Conservation (phyloP, 1,140 invertebrate genomes). For the Holotrichia oblita region DNA sequence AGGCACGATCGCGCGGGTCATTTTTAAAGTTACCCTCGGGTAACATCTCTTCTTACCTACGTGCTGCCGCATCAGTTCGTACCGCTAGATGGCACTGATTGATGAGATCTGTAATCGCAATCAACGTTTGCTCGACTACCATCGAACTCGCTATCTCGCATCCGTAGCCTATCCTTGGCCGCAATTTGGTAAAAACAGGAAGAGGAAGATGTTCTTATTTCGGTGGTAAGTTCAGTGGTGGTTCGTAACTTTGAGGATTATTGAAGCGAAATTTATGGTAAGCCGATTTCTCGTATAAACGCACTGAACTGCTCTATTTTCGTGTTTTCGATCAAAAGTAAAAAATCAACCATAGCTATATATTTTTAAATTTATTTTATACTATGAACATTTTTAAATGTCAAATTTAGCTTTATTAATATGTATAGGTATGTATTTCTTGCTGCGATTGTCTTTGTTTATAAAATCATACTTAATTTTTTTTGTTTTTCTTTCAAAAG, state of each 20-base stretch:
- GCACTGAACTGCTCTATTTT: too few relatives aligned
- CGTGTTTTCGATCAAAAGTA: background rate
- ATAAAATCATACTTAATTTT: too few relatives aligned
- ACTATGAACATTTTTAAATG: too few relatives aligned
- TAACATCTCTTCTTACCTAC: background rate
- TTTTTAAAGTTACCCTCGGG: background rate
- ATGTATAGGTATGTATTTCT: too few relatives aligned
- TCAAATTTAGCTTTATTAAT: too few relatives aligned
- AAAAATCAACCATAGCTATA: too few relatives aligned
- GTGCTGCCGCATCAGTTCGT: constrained; percentile 2
- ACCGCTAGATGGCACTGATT: constrained; percentile 28
- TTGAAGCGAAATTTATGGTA: background rate
- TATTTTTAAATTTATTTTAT: too few relatives aligned
- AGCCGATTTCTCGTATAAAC: too few relatives aligned
- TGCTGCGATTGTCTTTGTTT: too few relatives aligned
- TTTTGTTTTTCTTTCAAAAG: too few relatives aligned
- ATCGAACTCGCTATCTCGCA: constrained; percentile 12
- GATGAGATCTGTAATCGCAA: background rate
- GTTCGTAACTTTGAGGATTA: background rate
- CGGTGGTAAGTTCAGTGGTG: background rate
- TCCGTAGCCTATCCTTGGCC: background rate
- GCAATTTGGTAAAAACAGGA: constrained; percentile 31
- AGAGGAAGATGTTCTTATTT: background rate
- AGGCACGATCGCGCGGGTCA: background rate
- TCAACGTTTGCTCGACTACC: background rate